These are phyloP conservation scores for Falco berigora DNA, from an alignment of 2,797 vertebrate species.

Conservation along the genomic window DNA sequence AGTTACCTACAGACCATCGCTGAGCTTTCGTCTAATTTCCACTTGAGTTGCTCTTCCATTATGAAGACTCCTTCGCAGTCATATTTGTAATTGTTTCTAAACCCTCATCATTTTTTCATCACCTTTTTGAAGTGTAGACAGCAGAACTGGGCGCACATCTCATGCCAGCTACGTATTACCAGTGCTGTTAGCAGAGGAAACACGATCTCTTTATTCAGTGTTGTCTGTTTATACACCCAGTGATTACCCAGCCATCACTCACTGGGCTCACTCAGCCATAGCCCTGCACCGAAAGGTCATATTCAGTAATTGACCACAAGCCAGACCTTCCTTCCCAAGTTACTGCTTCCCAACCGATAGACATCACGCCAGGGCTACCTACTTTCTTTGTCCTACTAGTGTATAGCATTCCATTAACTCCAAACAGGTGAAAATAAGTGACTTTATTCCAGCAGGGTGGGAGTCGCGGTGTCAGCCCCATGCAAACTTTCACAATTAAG, in stretches of 20 bases:
- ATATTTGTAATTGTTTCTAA: not conserved
- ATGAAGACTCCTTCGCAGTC: not conserved
- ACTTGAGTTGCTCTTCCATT: not conserved
- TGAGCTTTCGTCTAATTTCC: not conserved
- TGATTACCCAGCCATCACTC: conserved; percentile 23
- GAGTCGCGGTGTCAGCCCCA: not conserved
- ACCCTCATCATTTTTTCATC: conserved; percentile 16
- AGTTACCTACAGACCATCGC: not conserved
- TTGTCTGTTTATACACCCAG: not conserved
- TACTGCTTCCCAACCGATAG: not conserved
- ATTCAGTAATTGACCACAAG: not conserved
- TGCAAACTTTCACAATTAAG: not conserved
- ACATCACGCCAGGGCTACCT: not conserved
- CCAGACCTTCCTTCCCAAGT: not conserved
- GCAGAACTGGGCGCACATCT: not conserved
- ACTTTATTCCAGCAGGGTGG: not conserved
- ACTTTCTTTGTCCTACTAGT: not conserved
- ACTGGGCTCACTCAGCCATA: conserved; percentile 17
- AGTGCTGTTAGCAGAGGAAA: not conserved
- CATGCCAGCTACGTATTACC: not conserved
- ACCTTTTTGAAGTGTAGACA: conserved; percentile 22
- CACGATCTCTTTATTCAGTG: conserved; percentile 3
- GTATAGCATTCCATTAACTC: not conserved
- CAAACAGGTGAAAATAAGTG: not conserved
- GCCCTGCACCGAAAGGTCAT: not conserved